Evolutionary conservation across 2,888 invertebrate genomes (phyloP).

Genomic region (Leistus spinibarbis): DNA sequence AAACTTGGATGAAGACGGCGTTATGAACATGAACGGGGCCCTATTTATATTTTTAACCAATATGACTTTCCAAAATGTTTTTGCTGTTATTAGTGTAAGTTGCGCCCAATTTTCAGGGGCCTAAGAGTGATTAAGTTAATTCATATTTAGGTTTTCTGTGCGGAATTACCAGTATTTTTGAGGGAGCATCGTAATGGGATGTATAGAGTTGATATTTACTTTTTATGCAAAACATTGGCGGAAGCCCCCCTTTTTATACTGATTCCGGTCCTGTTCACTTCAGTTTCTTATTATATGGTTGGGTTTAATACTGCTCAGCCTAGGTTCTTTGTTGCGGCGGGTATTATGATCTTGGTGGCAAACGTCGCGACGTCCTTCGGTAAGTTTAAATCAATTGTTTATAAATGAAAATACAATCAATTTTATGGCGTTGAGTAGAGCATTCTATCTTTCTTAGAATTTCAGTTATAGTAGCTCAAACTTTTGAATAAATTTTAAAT

Average conservation of each 20-base stretch:
- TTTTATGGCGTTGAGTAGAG: too few relatives aligned
- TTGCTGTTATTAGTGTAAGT: constrained; percentile 90
- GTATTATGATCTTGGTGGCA: constrained; percentile 80
- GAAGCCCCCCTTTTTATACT: constrained; percentile 86
- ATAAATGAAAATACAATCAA: constrained; percentile 31
- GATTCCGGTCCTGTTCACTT: constrained; percentile 81
- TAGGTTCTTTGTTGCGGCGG: constrained; percentile 75
- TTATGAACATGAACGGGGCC: constrained; percentile 93
- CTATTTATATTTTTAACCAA: constrained; percentile 89
- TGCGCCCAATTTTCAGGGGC: too few relatives aligned
- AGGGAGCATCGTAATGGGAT: constrained; percentile 88
- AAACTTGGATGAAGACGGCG: constrained; percentile 80
- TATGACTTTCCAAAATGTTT: constrained; percentile 94
- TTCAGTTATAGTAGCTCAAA: too few relatives aligned
- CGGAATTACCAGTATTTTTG: constrained; percentile 87
- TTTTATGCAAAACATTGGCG: constrained; percentile 86
- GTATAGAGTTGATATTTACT: constrained; percentile 91
- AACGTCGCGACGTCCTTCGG: constrained; percentile 90
- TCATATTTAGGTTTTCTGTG: constrained; percentile 77
- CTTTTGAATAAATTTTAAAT: too few relatives aligned
- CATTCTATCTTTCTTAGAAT: too few relatives aligned
- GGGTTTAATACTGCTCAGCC: constrained; percentile 75
- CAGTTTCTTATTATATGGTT: constrained; percentile 87
- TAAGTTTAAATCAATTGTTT: constrained; percentile 55
- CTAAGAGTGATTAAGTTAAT: background rate